Evolutionary conservation across 1,140 invertebrate genomes (phyloP).

Genomic region (Drosophila mayri): DNA sequence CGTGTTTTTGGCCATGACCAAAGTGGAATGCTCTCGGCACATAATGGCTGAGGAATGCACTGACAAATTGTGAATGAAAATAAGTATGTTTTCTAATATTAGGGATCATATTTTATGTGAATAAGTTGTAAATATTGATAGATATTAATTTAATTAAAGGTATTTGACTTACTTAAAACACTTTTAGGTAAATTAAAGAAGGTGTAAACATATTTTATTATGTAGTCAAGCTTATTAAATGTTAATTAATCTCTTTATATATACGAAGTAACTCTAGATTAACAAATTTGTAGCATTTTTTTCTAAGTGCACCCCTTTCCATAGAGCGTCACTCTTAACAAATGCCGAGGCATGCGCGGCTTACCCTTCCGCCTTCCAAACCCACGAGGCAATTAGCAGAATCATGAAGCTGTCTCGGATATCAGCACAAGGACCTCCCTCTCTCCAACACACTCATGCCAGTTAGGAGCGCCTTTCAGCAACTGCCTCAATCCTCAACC

Average conservation of each 20-base stretch:
- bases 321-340: constrained; percentile 13
- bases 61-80: background rate
- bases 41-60: constrained; percentile 39
- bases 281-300: background rate
- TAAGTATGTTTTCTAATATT: too few species aligned
- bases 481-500: constrained; percentile 23
- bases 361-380: constrained; percentile 30
- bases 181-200: background rate
- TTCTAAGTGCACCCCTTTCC: background rate
- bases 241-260: background rate
- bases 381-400: constrained; percentile 69
- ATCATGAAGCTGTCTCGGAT: constrained; percentile 70
- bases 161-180: background rate
- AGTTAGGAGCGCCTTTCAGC: constrained; percentile 44
- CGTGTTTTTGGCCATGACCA: constrained; percentile 32
- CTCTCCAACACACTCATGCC: background rate
- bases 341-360: constrained; percentile 69
- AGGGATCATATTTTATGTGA: background rate
- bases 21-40: constrained; percentile 19
- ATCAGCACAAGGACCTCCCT: constrained; percentile 38
- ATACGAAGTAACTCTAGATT: background rate
- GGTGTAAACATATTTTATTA: background rate
- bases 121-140: too few species aligned
- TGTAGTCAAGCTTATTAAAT: background rate
- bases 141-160: too few species aligned